phyloP scores from a whole-genome alignment of 1,140 invertebrate genomes.

The Hylyphantes graminicola region DNA sequence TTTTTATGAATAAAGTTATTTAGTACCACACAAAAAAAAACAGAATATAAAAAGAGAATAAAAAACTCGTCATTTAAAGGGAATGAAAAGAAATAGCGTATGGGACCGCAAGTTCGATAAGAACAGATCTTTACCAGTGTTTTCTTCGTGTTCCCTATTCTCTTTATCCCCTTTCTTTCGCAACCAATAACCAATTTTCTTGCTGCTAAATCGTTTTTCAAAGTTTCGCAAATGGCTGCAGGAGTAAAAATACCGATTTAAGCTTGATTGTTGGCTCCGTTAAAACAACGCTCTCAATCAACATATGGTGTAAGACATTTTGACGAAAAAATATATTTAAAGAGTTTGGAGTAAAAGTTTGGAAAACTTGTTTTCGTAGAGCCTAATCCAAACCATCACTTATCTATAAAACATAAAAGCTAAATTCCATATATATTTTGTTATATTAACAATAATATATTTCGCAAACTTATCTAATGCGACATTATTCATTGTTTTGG shows the following conservation, averaged over 20 bases:
- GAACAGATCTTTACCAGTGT: slow-evolving; percentile 17
- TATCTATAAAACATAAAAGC: too few relatives aligned
- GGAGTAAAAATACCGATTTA: slow-evolving; percentile 48
- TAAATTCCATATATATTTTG: too few relatives aligned
- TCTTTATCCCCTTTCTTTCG: slow-evolving; percentile 27
- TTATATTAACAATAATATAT: too few relatives aligned
- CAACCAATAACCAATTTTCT: slow-evolving; percentile 56
- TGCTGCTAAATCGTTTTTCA: slow-evolving; percentile 53
- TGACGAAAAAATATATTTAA: slow-evolving; percentile 10
- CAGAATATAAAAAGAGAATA: background rate
- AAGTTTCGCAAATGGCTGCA: slow-evolving; percentile 52
- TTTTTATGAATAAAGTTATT: too few relatives aligned
- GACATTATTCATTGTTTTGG: too few relatives aligned
- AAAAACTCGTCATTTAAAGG: slow-evolving; percentile 12
- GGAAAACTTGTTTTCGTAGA: background rate
- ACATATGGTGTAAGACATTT: slow-evolving; percentile 14
- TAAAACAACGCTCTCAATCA: slow-evolving; percentile 33
- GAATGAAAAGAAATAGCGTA: slow-evolving; percentile 28
- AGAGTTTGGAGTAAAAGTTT: slow-evolving; percentile 3
- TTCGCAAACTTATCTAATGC: too few relatives aligned
- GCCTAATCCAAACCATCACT: background rate
- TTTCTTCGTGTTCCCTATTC: background rate
- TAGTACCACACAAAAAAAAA: background rate
- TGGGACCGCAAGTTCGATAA: slow-evolving; percentile 45
- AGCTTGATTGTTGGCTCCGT: slow-evolving; percentile 13